phyloP scores from a whole-genome alignment of 2,888 invertebrate genomes.

The Hydraecia micacea region DNA sequence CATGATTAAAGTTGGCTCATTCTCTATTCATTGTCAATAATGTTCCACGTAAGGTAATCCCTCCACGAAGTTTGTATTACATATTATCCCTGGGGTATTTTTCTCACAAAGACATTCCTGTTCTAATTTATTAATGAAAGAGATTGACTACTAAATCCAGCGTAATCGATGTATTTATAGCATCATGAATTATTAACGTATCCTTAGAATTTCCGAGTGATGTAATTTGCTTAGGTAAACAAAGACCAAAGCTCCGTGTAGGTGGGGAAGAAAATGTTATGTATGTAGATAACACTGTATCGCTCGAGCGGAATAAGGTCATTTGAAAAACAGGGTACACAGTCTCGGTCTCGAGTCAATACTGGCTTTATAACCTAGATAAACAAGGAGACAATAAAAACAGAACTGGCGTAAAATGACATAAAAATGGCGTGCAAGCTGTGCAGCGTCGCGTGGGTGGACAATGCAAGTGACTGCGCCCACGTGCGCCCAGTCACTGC shows the following conservation, averaged over 20 bases:
- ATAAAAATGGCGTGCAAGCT: constrained; percentile 66
- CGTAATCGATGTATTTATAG: constrained; percentile 23
- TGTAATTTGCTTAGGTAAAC: constrained; percentile 16
- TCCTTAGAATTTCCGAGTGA: constrained; percentile 6
- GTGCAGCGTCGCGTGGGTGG: constrained; percentile 66
- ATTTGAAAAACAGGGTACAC: constrained; percentile 48
- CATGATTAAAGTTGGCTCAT: constrained; percentile 42
- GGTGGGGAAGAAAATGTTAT: constrained; percentile 41
- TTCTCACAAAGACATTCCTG: constrained; percentile 24
- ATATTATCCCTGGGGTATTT: constrained; percentile 23
- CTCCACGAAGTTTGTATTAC: constrained; percentile 30
- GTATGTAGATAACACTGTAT: constrained; percentile 31
- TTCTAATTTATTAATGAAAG: constrained; percentile 44
- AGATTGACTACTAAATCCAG: constrained; percentile 41
- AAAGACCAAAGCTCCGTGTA: constrained; percentile 1
- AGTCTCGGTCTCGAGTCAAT: constrained; percentile 51
- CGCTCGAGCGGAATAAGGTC: constrained; percentile 46
- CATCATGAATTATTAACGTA: constrained; percentile 5
- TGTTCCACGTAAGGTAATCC: constrained; percentile 46
- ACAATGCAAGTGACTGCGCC: constrained; percentile 70
- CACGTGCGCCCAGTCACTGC: constrained; percentile 72
- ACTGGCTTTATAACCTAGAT: constrained; percentile 60
- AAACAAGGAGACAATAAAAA: constrained; percentile 64
- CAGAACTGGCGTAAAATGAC: constrained; percentile 63
- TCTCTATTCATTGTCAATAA: constrained; percentile 50